Evolutionary conservation across 2,797 vertebrate species (phyloP).

Genomic region (Merluccius polli): DNA sequence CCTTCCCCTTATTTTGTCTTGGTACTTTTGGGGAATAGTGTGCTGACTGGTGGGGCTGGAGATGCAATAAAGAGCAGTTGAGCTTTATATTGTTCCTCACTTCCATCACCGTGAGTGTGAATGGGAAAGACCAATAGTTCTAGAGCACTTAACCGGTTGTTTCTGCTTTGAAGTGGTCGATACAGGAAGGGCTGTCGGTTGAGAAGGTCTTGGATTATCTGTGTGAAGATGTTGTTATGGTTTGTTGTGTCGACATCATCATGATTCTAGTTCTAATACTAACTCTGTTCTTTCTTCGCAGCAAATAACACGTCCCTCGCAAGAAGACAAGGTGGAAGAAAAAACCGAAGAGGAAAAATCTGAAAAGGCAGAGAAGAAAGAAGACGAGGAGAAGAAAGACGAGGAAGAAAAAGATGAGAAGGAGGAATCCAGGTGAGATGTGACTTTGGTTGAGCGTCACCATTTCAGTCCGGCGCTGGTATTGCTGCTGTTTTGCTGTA

Average conservation of each 20-base stretch:
- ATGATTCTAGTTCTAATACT: not conserved
- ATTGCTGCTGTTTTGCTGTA: not conserved
- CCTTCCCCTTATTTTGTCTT: not conserved
- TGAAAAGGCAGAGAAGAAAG: conserved; percentile 96
- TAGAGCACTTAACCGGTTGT: not conserved
- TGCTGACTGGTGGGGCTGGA: not conserved
- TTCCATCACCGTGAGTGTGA: not conserved
- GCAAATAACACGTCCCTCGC: conserved; percentile 93
- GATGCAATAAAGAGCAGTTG: not conserved
- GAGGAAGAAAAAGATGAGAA: conserved; percentile 99
- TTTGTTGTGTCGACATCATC: not conserved
- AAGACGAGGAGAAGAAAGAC: conserved; percentile 96
- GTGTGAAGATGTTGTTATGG: not conserved
- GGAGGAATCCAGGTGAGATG: conserved; percentile 89
- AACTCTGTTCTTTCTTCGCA: conserved; percentile 61
- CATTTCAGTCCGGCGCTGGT: conserved; percentile 11
- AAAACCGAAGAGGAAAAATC: conserved; percentile 94
- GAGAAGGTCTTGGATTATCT: not conserved
- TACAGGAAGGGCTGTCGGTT: not conserved
- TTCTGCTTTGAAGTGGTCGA: not conserved
- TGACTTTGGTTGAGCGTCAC: conserved; percentile 18
- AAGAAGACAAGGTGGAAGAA: conserved; percentile 96
- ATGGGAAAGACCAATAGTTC: not conserved
- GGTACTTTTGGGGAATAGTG: not conserved
- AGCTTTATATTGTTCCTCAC: not conserved